Evolutionary conservation across 2,888 invertebrate species (phyloP), one percentile per base, ranked within the genome.

Genomic region (Fragum fragum): DNA sequence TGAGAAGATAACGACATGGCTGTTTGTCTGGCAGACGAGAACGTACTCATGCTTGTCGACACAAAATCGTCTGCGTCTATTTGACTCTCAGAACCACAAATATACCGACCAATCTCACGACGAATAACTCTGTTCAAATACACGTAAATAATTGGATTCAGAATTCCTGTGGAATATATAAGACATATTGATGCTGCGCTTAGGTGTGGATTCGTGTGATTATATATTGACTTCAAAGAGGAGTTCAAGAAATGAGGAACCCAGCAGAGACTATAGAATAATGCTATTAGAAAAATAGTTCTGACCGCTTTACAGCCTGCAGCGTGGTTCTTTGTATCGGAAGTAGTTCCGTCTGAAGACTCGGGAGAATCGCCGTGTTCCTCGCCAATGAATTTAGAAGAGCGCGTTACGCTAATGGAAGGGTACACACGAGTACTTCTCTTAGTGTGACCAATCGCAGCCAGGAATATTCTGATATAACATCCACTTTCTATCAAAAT

Each of bases 111-210:
- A 9, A 91, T 88, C 73, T 90, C 90, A 39, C 81, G 84, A 7
- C 91, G 81, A 14, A 86, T 90, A 0, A 88, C 83, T 21, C 90
- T 81, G 69, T 91, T 91, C 88, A 91, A 88, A 69, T 89, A 90
- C 1, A 85, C 91, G 61, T 90, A 91, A 55, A 91, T 89, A 2
- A 91, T 68, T 3, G 91, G 91, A 81, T 91, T 90, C 1, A 90
- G 69, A 23, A 87, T 78, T 14, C 89, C 83, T 21, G 87, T 87
- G 16, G 88, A 77, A 73, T 89, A 91, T 16, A 90, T 61, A 29
- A 89, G 75, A 42, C 88, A 87, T n/a, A 88, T 82, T 6, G 89
- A 81, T 0, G 86, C 76, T 36, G 88, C 82, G 29, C 87, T 87
- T 9, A 86, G 53, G n/a, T 83, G 76, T 1, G 85, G 75, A 1